Evolutionary conservation across 2,888 invertebrate species (phyloP).

Genomic region (Diloba caeruleocephala): DNA sequence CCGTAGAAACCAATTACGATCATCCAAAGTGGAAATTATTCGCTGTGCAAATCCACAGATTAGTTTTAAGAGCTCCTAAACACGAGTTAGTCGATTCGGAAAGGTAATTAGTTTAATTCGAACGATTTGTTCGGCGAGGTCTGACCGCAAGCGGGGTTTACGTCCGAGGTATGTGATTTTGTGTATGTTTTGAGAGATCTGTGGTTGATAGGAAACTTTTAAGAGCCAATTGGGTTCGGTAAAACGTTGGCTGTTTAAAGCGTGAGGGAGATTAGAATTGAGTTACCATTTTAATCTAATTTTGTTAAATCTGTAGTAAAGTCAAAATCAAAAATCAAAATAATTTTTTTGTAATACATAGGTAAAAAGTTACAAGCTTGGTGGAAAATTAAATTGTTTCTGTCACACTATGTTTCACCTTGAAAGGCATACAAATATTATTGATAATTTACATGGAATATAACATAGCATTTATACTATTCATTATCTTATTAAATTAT

Average conservation of each 20-base stretch:
- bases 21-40: constrained; percentile 49
- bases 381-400: too few relatives aligned
- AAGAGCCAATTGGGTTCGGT: not conserved
- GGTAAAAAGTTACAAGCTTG: too few relatives aligned
- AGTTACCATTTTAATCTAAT: not conserved
- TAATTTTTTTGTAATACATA: too few relatives aligned
- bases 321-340: too few relatives aligned
- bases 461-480: too few relatives aligned
- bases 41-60: constrained; percentile 61
- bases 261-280: not conserved
- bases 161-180: too few relatives aligned
- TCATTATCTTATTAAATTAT: too few relatives aligned
- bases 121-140: constrained; percentile 47
- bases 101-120: constrained; percentile 67
- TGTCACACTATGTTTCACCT: too few relatives aligned
- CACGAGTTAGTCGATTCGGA: constrained; percentile 62
- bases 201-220: constrained; percentile 11
- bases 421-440: too few relatives aligned
- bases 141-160: constrained; percentile 27
- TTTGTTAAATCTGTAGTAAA: too few relatives aligned
- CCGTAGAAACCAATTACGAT: constrained; percentile 51
- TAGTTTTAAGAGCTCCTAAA: constrained; percentile 63
- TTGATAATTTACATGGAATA: too few relatives aligned
- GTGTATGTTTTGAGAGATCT: constrained; percentile 10
- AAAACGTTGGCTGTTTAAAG: not conserved